A percentile compares a stretch with the other conserved stretches of the same genome.
Conservation (phyloP, 2,113 vertebrate species). For the Odocoileus virginianus region DNA sequence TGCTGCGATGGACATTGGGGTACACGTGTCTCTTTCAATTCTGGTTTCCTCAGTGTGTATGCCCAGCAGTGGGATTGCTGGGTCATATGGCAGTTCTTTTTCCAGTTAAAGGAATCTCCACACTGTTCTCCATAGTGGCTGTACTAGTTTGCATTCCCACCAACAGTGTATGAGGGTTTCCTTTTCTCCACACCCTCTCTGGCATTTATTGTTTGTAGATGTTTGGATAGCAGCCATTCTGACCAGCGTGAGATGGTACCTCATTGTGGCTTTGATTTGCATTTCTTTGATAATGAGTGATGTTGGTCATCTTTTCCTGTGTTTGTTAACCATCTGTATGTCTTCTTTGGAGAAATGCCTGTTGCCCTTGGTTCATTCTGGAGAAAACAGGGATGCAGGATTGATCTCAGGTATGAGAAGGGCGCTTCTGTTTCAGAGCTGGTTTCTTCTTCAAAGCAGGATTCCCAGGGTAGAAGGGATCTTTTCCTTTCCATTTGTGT, state of each 20-base stretch:
- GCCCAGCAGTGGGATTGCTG: neutral
- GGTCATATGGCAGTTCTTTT: neutral
- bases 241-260: neutral
- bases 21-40: neutral
- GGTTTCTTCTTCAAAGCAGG: constrained; percentile 1
- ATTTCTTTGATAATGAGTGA: neutral
- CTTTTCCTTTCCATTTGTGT: neutral
- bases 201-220: neutral
- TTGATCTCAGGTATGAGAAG: constrained; percentile 4
- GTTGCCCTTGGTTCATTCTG: neutral
- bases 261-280: neutral
- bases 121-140: neutral
- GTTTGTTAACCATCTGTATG: neutral
- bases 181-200: neutral
- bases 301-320: neutral
- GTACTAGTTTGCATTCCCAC: neutral
- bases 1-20: neutral
- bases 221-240: neutral
- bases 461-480: neutral
- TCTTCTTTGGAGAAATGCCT: neutral
- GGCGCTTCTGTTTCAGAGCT: constrained; percentile 12
- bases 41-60: neutral
- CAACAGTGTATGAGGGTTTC: neutral
- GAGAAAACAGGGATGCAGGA: neutral
- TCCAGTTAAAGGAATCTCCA: neutral